Conservation (phyloP, 2,888 invertebrate species). For the Macrophya annulata region DNA sequence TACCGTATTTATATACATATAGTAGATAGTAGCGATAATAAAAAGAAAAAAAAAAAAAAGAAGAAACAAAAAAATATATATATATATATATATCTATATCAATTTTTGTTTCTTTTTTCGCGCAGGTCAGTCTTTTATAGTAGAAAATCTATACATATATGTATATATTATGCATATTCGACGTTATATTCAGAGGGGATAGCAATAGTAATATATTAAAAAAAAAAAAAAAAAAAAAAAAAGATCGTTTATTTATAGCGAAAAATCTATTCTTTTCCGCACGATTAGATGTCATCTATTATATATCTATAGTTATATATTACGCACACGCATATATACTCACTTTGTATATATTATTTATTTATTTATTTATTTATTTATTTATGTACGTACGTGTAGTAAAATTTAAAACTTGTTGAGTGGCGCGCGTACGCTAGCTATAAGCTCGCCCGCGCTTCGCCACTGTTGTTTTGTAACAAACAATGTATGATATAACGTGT, state of each 20-base stretch:
- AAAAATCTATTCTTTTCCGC: slow-evolving; percentile 5
- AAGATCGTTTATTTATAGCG: slow-evolving; percentile 13
- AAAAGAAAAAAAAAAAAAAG: too few relatives aligned
- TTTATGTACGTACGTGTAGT: neutral
- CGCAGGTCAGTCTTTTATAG: slow-evolving; percentile 11
- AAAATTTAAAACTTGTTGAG: neutral
- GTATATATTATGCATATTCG: neutral
- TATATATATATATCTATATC: neutral
- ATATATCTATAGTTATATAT: neutral
- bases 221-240: neutral
- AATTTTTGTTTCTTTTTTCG: neutral
- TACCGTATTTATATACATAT: neutral
- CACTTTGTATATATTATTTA: neutral
- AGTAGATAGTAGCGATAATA: too few relatives aligned
- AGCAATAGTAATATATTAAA: neutral
- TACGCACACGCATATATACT: neutral
- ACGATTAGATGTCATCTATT: neutral
- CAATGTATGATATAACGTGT: neutral
- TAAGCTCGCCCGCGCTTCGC: neutral
- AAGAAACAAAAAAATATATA: neutral
- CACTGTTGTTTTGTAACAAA: neutral
- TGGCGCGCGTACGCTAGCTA: too few relatives aligned
- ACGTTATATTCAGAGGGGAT: too few relatives aligned
- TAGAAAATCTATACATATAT: neutral
- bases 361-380: slow-evolving; percentile 21